These are phyloP conservation scores for Balanococcus diminutus DNA, from an alignment of 2,888 invertebrate genomes.

Conservation along the genomic window DNA sequence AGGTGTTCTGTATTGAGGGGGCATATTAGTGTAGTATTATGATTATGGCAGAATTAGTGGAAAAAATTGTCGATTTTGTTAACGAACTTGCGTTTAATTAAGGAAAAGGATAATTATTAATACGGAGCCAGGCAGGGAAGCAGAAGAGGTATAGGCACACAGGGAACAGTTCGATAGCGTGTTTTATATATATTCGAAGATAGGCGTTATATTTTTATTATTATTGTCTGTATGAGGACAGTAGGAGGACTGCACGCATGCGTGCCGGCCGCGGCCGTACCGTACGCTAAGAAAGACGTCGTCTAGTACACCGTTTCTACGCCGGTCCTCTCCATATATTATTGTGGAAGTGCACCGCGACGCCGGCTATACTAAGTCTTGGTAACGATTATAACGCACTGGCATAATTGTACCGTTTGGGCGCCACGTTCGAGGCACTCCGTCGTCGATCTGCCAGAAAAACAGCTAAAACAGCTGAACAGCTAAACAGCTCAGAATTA, in stretches of 20 bases:
- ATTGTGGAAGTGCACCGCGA: slow-evolving; percentile 51
- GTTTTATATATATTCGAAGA: slow-evolving; percentile 15
- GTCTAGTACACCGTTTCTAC: slow-evolving; percentile 43
- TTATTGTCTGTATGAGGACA: slow-evolving; percentile 20
- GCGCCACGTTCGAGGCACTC: slow-evolving; percentile 49
- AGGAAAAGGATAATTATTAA: slow-evolving; percentile 20
- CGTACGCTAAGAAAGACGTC: slow-evolving; percentile 37
- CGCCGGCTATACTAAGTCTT: slow-evolving; percentile 52
- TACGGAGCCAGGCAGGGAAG: not conserved
- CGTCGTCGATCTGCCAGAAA: slow-evolving; percentile 46
- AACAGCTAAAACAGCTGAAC: slow-evolving; percentile 47
- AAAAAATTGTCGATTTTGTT: not conserved
- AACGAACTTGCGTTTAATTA: slow-evolving; percentile 18
- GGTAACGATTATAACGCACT: slow-evolving; percentile 50
- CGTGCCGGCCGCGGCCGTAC: not conserved
- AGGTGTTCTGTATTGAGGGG: not conserved
- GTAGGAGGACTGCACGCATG: slow-evolving; percentile 26
- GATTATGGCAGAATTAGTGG: not conserved
- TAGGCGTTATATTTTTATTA: slow-evolving; percentile 40
- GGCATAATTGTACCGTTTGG: slow-evolving; percentile 51
- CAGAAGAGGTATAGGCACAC: not conserved
- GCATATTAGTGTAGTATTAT: not conserved
- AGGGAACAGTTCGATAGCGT: not conserved
- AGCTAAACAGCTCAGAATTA: slow-evolving; percentile 48
- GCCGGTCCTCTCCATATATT: slow-evolving; percentile 44